Percentiles rank a stretch among this genome's conserved stretches.
Evolutionary conservation across 2,113 vertebrate genomes (phyloP).

Genomic region (Vulpes ferrilata): DNA sequence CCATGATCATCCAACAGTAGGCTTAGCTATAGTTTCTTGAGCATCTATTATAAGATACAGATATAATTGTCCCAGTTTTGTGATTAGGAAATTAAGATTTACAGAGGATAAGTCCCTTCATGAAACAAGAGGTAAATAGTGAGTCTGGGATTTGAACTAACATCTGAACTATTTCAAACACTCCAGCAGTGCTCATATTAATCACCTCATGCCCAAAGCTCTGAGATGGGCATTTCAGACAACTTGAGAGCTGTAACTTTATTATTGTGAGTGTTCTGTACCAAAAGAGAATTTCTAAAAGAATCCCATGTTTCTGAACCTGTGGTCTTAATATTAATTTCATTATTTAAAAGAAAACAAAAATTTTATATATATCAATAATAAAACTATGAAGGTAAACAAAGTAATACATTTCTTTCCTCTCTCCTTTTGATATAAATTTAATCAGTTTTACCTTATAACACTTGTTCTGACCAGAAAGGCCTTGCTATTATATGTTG

Average conservation of each 20-base stretch:
- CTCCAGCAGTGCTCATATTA: not conserved
- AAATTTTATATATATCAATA: not conserved
- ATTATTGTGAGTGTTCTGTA: not conserved
- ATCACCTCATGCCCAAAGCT: not conserved
- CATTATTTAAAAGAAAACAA: not conserved
- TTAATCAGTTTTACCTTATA: not conserved
- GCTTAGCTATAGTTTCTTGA: not conserved
- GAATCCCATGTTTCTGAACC: not conserved
- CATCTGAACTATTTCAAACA: not conserved
- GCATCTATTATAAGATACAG: not conserved
- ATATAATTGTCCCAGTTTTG: not conserved
- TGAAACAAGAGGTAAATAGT: not conserved
- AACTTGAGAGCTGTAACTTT: not conserved
- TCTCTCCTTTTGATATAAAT: constrained; percentile 17
- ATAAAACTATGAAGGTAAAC: not conserved
- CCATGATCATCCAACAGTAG: not conserved
- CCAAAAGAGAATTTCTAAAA: not conserved
- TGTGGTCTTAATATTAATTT: not conserved
- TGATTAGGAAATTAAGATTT: not conserved
- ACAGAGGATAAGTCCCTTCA: not conserved
- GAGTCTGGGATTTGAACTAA: not conserved
- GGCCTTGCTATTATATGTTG: not conserved
- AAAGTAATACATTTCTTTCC: not conserved
- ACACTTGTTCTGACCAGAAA: not conserved
- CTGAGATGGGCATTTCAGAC: not conserved